phyloP scores from a whole-genome alignment of 2,113 vertebrate genomes.

The Rhinichthys klamathensis region DNA sequence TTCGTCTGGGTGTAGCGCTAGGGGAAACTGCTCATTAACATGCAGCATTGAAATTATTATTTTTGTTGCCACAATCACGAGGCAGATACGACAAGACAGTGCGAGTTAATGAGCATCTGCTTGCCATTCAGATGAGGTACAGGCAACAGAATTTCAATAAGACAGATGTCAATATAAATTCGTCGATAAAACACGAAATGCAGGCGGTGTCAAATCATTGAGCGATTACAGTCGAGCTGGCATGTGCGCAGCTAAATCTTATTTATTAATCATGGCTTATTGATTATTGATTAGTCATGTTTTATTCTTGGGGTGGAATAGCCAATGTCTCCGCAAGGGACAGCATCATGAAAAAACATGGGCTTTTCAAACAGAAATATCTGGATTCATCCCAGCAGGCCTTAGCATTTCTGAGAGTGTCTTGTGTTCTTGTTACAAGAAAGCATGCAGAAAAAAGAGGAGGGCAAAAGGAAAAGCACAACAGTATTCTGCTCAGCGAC shows the following conservation, averaged over 20 bases:
- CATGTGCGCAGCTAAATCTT: neutral
- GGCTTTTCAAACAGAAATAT: conserved; percentile 24
- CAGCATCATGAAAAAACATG: conserved; percentile 3
- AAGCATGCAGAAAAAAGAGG: conserved; percentile 44
- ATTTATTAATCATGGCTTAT: conserved; percentile 24
- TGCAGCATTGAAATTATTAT: conserved; percentile 9
- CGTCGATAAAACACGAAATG: conserved; percentile 23
- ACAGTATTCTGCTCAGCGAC: conserved; percentile 65
- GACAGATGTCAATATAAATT: conserved; percentile 6
- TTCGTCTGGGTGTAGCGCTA: conserved; percentile 35
- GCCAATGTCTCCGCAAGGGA: neutral
- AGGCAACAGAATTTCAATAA: conserved; percentile 29
- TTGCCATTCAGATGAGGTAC: conserved; percentile 26
- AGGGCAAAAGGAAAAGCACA: conserved; percentile 55
- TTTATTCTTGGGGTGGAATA: neutral
- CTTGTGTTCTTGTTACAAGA: conserved; percentile 21
- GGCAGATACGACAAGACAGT: conserved; percentile 7
- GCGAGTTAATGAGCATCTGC: conserved; percentile 7
- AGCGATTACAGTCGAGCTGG: conserved; percentile 30
- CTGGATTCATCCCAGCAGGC: conserved; percentile 27
- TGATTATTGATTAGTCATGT: conserved; percentile 30
- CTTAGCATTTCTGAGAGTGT: conserved; percentile 25
- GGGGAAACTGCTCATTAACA: conserved; percentile 43
- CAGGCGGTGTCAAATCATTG: conserved; percentile 14
- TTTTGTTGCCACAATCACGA: conserved; percentile 23